Percentiles rank a stretch among this genome's conserved stretches.
Conservation (phyloP, 2,113 vertebrate species). For the Phrynosoma platyrhinos region DNA sequence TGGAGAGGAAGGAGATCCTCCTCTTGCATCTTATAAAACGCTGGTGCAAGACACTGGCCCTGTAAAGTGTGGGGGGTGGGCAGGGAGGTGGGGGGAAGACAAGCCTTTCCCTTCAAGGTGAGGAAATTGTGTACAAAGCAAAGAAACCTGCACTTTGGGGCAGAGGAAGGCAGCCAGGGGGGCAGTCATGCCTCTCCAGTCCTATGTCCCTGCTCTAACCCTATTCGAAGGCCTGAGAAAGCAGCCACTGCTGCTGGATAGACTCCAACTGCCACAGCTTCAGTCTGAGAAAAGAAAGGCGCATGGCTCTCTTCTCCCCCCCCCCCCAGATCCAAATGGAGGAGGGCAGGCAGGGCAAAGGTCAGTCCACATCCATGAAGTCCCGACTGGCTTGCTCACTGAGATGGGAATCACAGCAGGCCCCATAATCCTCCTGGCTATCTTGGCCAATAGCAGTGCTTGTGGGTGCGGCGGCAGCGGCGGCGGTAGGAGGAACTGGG, state of each 20-base stretch:
- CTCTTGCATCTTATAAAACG: conserved; percentile 8
- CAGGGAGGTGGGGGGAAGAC: background rate
- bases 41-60: conserved; percentile 22
- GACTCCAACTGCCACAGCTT: background rate
- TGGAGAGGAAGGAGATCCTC: background rate
- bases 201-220: background rate
- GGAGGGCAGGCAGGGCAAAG: background rate
- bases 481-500: conserved; percentile 58
- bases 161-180: background rate
- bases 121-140: conserved; percentile 16
- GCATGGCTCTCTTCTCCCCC: background rate
- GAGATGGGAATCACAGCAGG: conserved; percentile 50
- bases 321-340: background rate
- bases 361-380: conserved; percentile 68
- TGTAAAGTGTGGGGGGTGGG: background rate
- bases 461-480: background rate
- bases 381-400: conserved; percentile 40
- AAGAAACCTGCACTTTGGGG: background rate
- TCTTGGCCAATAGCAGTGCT: conserved; percentile 39
- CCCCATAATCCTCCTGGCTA: background rate
- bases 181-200: background rate
- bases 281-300: conserved; percentile 9
- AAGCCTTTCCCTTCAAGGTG: background rate
- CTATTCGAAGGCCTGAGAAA: conserved; percentile 16
- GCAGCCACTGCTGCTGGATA: background rate